These are phyloP conservation scores for Pampus argenteus DNA, from an alignment of 2,797 vertebrate genomes.

Conservation along the genomic window DNA sequence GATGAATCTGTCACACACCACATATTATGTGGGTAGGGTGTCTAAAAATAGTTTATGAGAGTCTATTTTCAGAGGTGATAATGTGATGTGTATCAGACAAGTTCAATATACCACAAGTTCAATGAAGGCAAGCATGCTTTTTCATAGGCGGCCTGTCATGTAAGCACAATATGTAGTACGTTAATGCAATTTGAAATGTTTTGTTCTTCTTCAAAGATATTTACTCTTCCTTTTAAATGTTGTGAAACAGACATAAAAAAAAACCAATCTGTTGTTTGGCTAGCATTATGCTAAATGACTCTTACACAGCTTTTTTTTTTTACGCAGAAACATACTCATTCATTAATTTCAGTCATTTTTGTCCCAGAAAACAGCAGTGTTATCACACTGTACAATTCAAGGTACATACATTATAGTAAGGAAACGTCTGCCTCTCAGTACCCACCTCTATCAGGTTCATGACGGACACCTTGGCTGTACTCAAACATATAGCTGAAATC, in stretches of 20 bases:
- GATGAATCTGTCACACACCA: conserved; percentile 74
- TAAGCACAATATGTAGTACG: background rate
- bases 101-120: conserved; percentile 15
- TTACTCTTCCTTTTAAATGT: background rate
- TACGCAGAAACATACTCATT: conserved; percentile 1
- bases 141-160: background rate
- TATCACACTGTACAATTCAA: background rate
- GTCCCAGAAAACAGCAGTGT: background rate
- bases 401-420: conserved; percentile 9
- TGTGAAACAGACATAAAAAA: background rate
- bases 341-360: background rate
- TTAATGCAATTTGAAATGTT: background rate
- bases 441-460: conserved; percentile 73
- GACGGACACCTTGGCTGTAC: conserved; percentile 84
- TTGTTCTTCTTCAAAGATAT: background rate
- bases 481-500: conserved; percentile 92
- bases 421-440: background rate
- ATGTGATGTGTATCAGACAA: conserved; percentile 14
- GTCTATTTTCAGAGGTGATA: conserved; percentile 73
- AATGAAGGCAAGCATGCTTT: background rate
- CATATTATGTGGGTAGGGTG: conserved; percentile 69
- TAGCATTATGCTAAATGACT: background rate
- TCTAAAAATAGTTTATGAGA: conserved; percentile 77
- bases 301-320: background rate
- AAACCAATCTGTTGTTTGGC: background rate